Percentiles rank a stretch among this genome's conserved stretches.
phyloP scores from a whole-genome alignment of 1,140 invertebrate species.

The Leptinotarsa lineolata region DNA sequence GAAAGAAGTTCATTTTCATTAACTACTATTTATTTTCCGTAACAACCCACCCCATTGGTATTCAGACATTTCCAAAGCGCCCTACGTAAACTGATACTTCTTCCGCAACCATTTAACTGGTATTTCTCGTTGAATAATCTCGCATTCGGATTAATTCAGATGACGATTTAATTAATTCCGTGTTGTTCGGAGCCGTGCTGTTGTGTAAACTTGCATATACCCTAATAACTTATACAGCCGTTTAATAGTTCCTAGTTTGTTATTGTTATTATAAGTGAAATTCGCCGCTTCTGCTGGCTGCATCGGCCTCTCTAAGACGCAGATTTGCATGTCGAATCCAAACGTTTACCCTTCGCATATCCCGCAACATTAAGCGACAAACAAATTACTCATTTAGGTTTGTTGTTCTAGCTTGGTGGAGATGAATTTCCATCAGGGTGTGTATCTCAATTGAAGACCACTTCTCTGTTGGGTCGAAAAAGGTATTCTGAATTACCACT shows the following conservation, averaged over 20 bases:
- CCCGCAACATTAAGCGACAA: slow-evolving; percentile 25
- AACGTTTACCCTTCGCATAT: slow-evolving; percentile 28
- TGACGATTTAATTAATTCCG: slow-evolving; percentile 11
- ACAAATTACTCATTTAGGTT: slow-evolving; percentile 23
- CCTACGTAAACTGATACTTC: too few relatives aligned
- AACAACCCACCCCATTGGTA: too few relatives aligned
- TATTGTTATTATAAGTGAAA: slow-evolving; percentile 28
- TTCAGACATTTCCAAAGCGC: too few relatives aligned
- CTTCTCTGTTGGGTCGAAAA: too few relatives aligned
- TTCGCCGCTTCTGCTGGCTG: slow-evolving; percentile 2
- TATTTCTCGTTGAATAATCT: neutral
- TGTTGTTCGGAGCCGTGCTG: neutral
- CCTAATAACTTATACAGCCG: slow-evolving; percentile 22
- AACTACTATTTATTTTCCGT: too few relatives aligned
- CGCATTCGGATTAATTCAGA: slow-evolving; percentile 5
- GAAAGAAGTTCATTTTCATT: too few relatives aligned
- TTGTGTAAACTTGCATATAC: slow-evolving; percentile 25
- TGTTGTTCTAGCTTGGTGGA: neutral
- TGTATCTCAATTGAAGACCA: too few relatives aligned
- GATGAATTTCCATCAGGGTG: too few relatives aligned
- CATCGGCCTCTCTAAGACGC: neutral
- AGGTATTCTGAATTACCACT: too few relatives aligned
- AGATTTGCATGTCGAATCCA: slow-evolving; percentile 31
- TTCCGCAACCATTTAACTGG: too few relatives aligned
- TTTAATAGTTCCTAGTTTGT: slow-evolving; percentile 26